phyloP scores from a whole-genome alignment of 2,113 vertebrate species.

The Bettongia penicillata region DNA sequence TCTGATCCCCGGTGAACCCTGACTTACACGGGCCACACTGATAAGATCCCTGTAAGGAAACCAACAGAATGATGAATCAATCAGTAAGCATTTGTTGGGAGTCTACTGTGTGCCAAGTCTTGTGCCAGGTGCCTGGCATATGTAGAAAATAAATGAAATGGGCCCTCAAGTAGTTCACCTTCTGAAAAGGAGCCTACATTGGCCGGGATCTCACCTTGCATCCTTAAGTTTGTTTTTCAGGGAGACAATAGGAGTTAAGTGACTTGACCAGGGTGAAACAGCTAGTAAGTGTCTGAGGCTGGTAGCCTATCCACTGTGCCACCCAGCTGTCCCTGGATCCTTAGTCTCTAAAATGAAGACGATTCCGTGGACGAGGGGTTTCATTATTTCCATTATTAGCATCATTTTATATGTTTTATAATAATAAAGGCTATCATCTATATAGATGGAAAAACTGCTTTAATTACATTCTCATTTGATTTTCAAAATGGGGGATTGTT shows the following conservation, averaged over 20 bases:
- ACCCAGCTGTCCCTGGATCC: not conserved
- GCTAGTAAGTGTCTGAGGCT: not conserved
- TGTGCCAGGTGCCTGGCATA: not conserved
- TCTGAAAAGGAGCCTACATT: not conserved
- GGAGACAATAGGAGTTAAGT: not conserved
- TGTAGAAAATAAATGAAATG: not conserved
- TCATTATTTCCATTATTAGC: not conserved
- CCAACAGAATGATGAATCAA: not conserved
- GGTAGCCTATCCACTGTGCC: no score
- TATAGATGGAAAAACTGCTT: not conserved
- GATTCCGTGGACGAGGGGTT: not conserved
- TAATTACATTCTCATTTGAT: not conserved
- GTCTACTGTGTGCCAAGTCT: no score
- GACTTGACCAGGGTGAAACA: not conserved
- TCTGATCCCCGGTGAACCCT: conserved; percentile 93
- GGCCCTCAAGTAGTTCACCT: no score
- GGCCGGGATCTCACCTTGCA: not conserved
- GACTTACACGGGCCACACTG: conserved; percentile 92
- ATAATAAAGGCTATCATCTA: not conserved
- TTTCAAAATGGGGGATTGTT: not conserved
- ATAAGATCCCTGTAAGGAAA: conserved; percentile 91
- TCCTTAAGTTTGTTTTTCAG: no score
- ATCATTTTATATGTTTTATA: not conserved
- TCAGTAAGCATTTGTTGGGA: no score
- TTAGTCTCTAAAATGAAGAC: not conserved